Conservation (phyloP, 2,888 invertebrate genomes). For the Lacanobia wlatinum region DNA sequence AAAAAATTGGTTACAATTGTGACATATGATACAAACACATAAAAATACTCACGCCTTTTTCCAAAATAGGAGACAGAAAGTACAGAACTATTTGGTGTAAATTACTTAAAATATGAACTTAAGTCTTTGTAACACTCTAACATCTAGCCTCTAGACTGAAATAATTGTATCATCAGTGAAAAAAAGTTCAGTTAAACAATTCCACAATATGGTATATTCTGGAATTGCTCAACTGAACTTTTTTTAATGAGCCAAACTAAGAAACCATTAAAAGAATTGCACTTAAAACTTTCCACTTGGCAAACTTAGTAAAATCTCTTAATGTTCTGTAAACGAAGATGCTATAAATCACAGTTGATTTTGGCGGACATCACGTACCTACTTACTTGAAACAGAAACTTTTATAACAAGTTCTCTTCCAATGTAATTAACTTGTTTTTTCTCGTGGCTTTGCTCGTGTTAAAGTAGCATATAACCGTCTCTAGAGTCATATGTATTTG, state of each 20-base stretch:
- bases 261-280: constrained; percentile 15
- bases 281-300: constrained; percentile 37
- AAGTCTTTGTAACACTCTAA: neutral
- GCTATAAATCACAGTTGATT: constrained; percentile 39
- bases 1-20: too few species aligned
- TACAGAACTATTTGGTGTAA: too few species aligned
- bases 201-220: too few species aligned
- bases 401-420: constrained; percentile 6
- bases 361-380: constrained; percentile 6
- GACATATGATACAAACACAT: too few species aligned
- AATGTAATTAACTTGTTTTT: neutral
- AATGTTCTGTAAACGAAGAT: constrained; percentile 31
- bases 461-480: too few species aligned
- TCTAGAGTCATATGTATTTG: too few species aligned
- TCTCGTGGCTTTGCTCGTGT: too few species aligned
- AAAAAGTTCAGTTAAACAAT: neutral
- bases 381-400: constrained; percentile 13
- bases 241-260: neutral
- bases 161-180: neutral
- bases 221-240: too few species aligned
- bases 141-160: neutral
- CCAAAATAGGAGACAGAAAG: too few species aligned
- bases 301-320: constrained; percentile 28
- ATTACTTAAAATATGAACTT: too few species aligned
- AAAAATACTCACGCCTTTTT: too few species aligned